Percentiles rank a stretch among this genome's conserved stretches.
Evolutionary conservation across 2,797 vertebrate species (phyloP).

Genomic region (Etheostoma perlongum): DNA sequence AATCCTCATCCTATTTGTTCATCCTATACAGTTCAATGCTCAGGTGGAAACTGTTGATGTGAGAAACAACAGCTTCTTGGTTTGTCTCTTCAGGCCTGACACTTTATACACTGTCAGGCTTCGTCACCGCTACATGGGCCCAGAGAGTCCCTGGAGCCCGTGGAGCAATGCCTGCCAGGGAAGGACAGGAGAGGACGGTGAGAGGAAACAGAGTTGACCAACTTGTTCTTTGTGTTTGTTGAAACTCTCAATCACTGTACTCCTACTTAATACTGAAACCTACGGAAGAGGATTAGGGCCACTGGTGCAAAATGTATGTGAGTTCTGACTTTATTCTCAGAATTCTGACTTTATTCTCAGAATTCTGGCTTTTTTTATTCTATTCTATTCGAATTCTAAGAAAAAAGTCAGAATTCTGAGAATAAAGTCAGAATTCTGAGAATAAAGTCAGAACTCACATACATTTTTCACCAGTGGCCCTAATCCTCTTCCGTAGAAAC

Average conservation of each 20-base stretch:
- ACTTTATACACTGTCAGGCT: conserved; percentile 73
- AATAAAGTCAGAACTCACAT: no score
- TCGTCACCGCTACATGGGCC: conserved; percentile 65
- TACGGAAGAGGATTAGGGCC: no score
- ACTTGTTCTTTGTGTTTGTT: neutral
- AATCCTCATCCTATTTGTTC: conserved; percentile 11
- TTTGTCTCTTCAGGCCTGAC: conserved; percentile 74
- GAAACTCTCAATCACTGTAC: neutral
- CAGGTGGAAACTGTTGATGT: conserved; percentile 41
- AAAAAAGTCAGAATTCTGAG: no score
- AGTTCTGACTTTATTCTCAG: no score
- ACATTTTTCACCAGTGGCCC: no score
- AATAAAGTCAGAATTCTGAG: no score
- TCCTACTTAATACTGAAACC: neutral
- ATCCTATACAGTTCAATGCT: conserved; percentile 12
- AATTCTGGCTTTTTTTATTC: no score
- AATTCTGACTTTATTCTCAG: no score
- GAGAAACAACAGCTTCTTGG: conserved; percentile 1
- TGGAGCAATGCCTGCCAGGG: conserved; percentile 72
- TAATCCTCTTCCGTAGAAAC: no score
- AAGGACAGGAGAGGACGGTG: conserved; percentile 77
- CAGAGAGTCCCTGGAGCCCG: conserved; percentile 69
- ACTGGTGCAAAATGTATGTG: no score
- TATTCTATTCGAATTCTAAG: no score
- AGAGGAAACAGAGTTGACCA: conserved; percentile 17